Base-by-base conservation (phyloP, 2,113 vertebrate species). In the Larimichthys polyactis region DNA sequence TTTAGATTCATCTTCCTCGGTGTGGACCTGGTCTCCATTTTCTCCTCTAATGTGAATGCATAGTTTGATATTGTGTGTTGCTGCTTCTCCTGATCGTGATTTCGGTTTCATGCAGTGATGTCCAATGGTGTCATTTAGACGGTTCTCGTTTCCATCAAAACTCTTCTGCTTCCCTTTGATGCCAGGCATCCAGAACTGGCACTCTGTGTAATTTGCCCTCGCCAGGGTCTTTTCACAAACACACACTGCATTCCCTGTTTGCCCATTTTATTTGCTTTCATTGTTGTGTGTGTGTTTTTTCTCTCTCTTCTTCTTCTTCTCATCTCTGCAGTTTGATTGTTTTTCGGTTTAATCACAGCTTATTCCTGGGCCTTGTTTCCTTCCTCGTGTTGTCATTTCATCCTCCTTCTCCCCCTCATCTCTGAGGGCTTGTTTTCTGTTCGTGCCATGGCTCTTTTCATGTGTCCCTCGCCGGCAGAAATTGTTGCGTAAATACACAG, bases 361-460 rank as follows among this genome's bases (percentile, higher is more conserved):
- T 87, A 87, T 85, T 83, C 65, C 83, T 19, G 69, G 46, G 55
- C 79, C 76, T 78, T 60, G 49, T 81, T 84, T 72, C 73, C 79
- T 69, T 74, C 78, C 66, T 64, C 32, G 27, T 82, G 82, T 78
- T 86, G 84, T 89, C 75, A 83, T 77, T 83, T 89, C 87, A 65
- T 83, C 83, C 84, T 32, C 72, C 77, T 81, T 78, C 59, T 75
- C 60, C 48, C 65, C 62, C 27, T 78, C 17, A 67, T 90, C 90
- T 89, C 91, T 1, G 69, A 80, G 88, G 91, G 86, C 84, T 91
- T 87, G 88, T 90, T 92, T 91, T 92, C 82, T 76, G 57, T 89
- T 63, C 89, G 78, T 90, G 84, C 90, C 80, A 4, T 66, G 79
- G 82, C 83, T 89, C 79, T 89, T 80, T 79, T 91, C 86, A 75